These are phyloP conservation scores for Lucilia cuprina DNA, from an alignment of 1,140 invertebrate genomes.

Conservation along the genomic window DNA sequence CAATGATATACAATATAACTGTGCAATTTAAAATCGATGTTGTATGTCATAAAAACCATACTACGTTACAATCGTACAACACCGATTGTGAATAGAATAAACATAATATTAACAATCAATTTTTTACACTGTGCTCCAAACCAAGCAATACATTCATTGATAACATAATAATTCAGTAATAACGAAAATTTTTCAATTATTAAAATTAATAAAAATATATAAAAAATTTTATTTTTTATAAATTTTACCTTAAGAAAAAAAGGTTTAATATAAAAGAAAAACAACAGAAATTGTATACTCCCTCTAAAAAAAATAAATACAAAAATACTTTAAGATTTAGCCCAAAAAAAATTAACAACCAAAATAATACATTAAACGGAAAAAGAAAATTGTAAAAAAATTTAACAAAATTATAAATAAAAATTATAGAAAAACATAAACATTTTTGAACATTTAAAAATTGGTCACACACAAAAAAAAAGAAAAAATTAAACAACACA, in stretches of 20 bases:
- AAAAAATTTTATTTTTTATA: conserved; percentile 14
- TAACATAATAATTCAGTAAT: not conserved
- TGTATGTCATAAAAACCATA: too few species aligned
- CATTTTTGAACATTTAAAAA: not conserved
- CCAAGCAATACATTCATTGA: not conserved
- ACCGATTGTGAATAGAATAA: too few species aligned
- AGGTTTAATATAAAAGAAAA: not conserved
- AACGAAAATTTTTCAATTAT: not conserved
- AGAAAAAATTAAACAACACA: not conserved
- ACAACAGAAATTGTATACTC: not conserved
- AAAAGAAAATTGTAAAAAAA: not conserved
- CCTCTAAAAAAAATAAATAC: not conserved
- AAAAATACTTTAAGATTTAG: not conserved
- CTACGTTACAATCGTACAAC: too few species aligned
- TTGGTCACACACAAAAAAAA: not conserved
- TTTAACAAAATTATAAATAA: not conserved
- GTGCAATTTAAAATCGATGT: too few species aligned
- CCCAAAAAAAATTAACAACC: not conserved
- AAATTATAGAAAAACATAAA: not conserved
- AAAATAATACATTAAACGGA: not conserved
- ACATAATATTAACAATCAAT: too few species aligned
- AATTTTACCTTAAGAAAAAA: conserved; percentile 1
- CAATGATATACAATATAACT: too few species aligned
- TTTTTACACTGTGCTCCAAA: not conserved
- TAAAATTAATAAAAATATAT: not conserved